Conservation (phyloP, 2,888 invertebrate genomes). For the Drosophila basisetae region DNA sequence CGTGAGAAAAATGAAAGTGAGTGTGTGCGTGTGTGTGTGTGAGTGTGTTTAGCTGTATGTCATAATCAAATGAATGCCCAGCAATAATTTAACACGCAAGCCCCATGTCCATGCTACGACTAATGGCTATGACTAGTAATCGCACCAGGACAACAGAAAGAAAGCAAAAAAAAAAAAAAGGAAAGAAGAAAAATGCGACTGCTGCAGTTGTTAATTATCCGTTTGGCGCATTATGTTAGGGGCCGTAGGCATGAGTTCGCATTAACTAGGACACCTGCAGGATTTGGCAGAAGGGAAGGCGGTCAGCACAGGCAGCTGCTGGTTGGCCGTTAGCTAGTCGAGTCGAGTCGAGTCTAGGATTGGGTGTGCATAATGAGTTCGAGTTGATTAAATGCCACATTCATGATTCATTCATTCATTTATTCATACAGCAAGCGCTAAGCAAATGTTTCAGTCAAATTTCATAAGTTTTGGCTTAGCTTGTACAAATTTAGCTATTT, state of each 20-base stretch:
- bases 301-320: slow-evolving; percentile 2
- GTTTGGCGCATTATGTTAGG: slow-evolving; percentile 70
- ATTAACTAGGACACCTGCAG: slow-evolving; percentile 56
- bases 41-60: slow-evolving; percentile 52
- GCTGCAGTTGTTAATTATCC: slow-evolving; percentile 75
- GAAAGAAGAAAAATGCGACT: slow-evolving; percentile 42
- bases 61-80: slow-evolving; percentile 76
- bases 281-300: slow-evolving; percentile 8
- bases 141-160: slow-evolving; percentile 25
- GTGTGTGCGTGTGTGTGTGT: slow-evolving; percentile 13
- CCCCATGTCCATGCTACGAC: slow-evolving; percentile 49
- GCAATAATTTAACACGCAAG: slow-evolving; percentile 71
- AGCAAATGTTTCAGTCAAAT: not conserved
- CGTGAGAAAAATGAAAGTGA: slow-evolving; percentile 14
- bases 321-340: not conserved
- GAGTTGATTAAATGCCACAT: slow-evolving; percentile 45
- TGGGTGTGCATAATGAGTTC: slow-evolving; percentile 11
- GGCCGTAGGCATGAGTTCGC: slow-evolving; percentile 38
- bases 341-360: not conserved
- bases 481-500: not conserved
- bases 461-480: not conserved
- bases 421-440: slow-evolving; percentile 1
- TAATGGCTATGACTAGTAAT: slow-evolving; percentile 63
- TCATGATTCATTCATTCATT: slow-evolving; percentile 20
- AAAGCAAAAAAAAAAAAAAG: not conserved